A percentile compares a stretch with the other conserved stretches of the same genome.
These are phyloP conservation scores for Carassius carassius DNA, from an alignment of 2,113 vertebrate genomes.

Conservation along the genomic window DNA sequence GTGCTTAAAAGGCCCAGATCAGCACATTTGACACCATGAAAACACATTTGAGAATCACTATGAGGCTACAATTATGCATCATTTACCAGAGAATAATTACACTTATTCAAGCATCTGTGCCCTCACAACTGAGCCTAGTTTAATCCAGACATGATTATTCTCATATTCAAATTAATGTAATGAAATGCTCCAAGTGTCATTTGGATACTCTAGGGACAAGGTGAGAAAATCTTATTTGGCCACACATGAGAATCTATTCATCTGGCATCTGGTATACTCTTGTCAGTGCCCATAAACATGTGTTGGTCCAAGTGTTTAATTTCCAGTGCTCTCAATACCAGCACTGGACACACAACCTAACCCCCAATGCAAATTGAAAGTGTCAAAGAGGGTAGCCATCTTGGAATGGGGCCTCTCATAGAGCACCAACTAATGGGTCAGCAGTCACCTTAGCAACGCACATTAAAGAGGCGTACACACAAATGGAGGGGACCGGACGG, in stretches of 20 bases:
- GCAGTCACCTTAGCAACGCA: conserved; percentile 48
- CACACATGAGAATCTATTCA: neutral
- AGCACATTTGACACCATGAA: conserved; percentile 73
- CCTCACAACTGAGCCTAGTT: conserved; percentile 65
- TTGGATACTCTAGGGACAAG: conserved; percentile 6
- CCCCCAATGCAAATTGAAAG: conserved; percentile 19
- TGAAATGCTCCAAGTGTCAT: conserved; percentile 7
- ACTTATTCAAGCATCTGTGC: conserved; percentile 67
- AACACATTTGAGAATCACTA: conserved; percentile 68
- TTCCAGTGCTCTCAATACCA: conserved; percentile 7
- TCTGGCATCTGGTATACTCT: conserved; percentile 1
- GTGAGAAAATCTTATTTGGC: neutral
- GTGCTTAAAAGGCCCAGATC: conserved; percentile 41
- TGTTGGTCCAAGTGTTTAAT: conserved; percentile 14
- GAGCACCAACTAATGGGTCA: conserved; percentile 45
- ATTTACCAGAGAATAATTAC: conserved; percentile 68
- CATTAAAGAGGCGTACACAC: conserved; percentile 51
- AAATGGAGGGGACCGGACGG: conserved; percentile 12
- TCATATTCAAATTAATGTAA: conserved; percentile 31
- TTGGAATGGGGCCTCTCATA: neutral
- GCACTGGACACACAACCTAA: neutral
- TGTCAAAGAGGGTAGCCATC: conserved; percentile 10
- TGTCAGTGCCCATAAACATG: neutral
- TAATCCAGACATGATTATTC: conserved; percentile 57
- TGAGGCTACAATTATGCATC: conserved; percentile 59